Conservation (phyloP, 1,140 invertebrate genomes). For the Drosophila lacteicornis region DNA sequence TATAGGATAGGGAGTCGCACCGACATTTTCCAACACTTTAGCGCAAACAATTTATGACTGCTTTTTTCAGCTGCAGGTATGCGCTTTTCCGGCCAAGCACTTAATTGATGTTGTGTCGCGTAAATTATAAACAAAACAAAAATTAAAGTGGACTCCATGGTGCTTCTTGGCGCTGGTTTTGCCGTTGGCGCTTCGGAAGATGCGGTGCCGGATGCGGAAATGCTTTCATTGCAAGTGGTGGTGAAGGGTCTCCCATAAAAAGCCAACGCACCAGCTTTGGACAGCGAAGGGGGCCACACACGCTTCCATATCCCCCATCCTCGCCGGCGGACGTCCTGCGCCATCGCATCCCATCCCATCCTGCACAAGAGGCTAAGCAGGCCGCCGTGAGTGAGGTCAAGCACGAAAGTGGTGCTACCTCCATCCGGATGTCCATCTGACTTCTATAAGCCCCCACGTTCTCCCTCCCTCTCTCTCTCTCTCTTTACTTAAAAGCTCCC, state of each 20-base stretch:
- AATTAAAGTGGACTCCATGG: constrained; percentile 77
- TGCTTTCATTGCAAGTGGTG: constrained; percentile 81
- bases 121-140: constrained; percentile 84
- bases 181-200: constrained; percentile 41
- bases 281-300: constrained; percentile 31
- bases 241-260: constrained; percentile 62
- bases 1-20: constrained; percentile 9
- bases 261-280: constrained; percentile 46
- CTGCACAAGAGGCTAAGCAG: constrained; percentile 77
- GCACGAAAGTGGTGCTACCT: constrained; percentile 73
- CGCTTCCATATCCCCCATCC: constrained; percentile 11
- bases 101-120: constrained; percentile 83
- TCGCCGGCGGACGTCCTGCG: constrained; percentile 13
- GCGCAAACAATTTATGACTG: constrained; percentile 76
- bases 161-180: constrained; percentile 36
- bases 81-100: constrained; percentile 81
- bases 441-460: constrained; percentile 17
- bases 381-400: constrained; percentile 71
- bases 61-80: constrained; percentile 82
- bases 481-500: not conserved
- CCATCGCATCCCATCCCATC: not conserved
- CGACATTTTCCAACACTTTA: constrained; percentile 71
- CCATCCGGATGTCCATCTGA: constrained; percentile 66
- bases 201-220: constrained; percentile 72
- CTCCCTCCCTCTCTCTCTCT: not conserved